Conservation (phyloP, 2,113 vertebrate genomes). For the Nycticryphes semicollaris region DNA sequence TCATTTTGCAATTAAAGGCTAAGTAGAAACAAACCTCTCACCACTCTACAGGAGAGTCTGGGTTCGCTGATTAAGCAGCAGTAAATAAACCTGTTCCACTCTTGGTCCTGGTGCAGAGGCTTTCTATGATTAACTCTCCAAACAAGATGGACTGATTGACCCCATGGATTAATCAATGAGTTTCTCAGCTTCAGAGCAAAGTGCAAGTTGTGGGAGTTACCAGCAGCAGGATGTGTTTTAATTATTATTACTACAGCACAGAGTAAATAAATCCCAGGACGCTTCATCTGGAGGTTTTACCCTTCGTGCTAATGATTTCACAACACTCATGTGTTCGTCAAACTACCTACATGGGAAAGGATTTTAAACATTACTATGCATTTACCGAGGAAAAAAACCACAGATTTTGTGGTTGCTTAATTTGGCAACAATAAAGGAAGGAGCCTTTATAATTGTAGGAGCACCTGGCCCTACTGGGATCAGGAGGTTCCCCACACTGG, state of each 20-base stretch:
- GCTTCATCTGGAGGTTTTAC: constrained; percentile 14
- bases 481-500: fast-evolving
- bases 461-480: neutral
- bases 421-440: neutral
- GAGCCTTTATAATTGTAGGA: neutral
- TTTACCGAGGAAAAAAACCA: neutral
- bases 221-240: constrained; percentile 13
- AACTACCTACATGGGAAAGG: neutral
- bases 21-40: constrained; percentile 57
- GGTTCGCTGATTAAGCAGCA: constrained; percentile 47
- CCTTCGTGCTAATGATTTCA: constrained; percentile 17
- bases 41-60: constrained; percentile 23
- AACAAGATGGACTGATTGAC: constrained; percentile 62
- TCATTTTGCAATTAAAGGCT: constrained; percentile 59
- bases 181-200: constrained; percentile 13
- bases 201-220: constrained; percentile 24
- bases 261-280: constrained; percentile 46
- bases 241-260: constrained; percentile 37
- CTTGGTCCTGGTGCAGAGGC: neutral
- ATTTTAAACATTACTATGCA: neutral
- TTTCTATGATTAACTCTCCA: constrained; percentile 59
- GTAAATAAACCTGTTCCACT: constrained; percentile 46
- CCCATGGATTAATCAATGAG: constrained; percentile 63
- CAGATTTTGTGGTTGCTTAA: neutral
- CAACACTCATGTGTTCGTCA: neutral